Base-by-base conservation (phyloP, 1,140 invertebrate species). In the Acyrthosiphon pisum region DNA sequence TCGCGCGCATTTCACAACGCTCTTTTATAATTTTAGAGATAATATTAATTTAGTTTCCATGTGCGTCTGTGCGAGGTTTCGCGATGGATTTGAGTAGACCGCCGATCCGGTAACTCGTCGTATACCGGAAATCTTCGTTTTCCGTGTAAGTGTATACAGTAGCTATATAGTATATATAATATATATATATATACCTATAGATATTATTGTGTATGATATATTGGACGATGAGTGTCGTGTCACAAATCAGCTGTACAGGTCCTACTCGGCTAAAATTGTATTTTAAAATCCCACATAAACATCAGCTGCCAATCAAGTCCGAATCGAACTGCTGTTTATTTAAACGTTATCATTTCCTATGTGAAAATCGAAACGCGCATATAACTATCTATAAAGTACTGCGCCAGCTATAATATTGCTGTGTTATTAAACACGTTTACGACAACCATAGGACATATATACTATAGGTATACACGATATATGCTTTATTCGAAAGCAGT, bases 81-180 rank as follows among this genome's bases (percentile, higher is more conserved):
- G n/a, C 35, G 37, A 90, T 90, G 89, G 89, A 90, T 44, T 44
- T 26, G 14, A 93, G 22, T 86, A 86, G 50, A 56, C 91, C 81
- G 48, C 91, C 91, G 14, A 46, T 44, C 81, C 91, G 81, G 50
- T 93, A 86, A 93, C 91, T 18, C 68, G 44, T 83, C 22, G n/a
- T 48, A 84, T 48, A 92, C 41, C 91, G 81, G 81, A 84, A 53
- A 86, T 84, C 91, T 37, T 8, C 46, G 23, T 84, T 92, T 92
- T 50, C 91, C 91, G 35, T 53, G 91, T 92, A 92, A 92, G 91
- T 92, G 48, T 53, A 35, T 48, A 14, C 46, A 22, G 50, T 23
- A 53, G 20, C 20, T 53, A 6, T 23, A 7, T 53, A 53, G 6
- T 50, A 53, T 53, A 22, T 50, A 50, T 50, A 41, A 50, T 50